Evolutionary conservation across 2,888 invertebrate genomes (phyloP), one percentile per base, ranked within the genome.

Genomic region (Sthenelais limicola): DNA sequence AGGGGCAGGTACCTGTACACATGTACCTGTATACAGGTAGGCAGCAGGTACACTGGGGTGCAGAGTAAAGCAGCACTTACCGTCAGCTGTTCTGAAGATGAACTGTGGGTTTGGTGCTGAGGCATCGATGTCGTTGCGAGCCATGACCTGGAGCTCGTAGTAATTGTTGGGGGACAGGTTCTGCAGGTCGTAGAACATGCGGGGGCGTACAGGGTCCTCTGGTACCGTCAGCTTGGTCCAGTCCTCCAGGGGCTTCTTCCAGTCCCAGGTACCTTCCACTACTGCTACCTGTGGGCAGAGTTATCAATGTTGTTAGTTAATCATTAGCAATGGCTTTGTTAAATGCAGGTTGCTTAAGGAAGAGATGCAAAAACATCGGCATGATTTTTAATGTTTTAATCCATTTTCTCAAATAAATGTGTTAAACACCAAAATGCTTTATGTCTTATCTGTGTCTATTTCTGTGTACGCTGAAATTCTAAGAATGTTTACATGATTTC

Each of bases 41-140:
- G n/a, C n/a, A n/a, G n/a, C n/a, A n/a, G n/a, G n/a, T n/a, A n/a
- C n/a, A n/a, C n/a, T n/a, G n/a, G n/a, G n/a, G n/a, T n/a, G n/a
- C n/a, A n/a, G n/a, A n/a, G n/a, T n/a, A n/a, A n/a, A n/a, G n/a
- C 7, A 1, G 21, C 38, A 47, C 74, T 47, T 35, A 76, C 76
- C 77, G 47, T 62, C 48, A 21, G 51, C 54, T 0, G 78, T 77
- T n/a, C 33, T 72, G 62, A 78, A 78, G 51, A 78, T 62, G 68
- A 74, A 77, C 62, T 77, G 74, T 1, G 74, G 62, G 62, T 75
- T 74, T 0, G 75, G 68, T 3, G 67, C 21, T 3, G 78, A 78
- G 73, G 74, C 74, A 30, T 74, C 78, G 15, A 78, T 76, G 72
- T 77, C 75, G 43, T 79, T 79, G 21, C 70, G 47, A 12, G 79